A percentile compares a stretch with the other conserved stretches of the same genome.
phyloP scores from a whole-genome alignment of 2,888 invertebrate genomes.

The Andrena minutula region DNA sequence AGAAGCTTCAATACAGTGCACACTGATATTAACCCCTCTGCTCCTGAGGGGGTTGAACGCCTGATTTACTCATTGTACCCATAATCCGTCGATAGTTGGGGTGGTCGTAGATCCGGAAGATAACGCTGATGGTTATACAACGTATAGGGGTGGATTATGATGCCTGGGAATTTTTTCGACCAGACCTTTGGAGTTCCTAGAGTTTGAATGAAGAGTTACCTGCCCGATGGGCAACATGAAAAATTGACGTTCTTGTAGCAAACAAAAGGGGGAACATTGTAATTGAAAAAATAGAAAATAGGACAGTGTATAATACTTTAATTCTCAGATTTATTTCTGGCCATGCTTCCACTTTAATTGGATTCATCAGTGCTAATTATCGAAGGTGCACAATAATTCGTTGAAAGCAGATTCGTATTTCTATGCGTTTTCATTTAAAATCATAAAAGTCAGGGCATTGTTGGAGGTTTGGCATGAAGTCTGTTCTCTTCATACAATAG shows the following conservation, averaged over 20 bases:
- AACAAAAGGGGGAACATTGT: background rate
- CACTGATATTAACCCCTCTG: conserved; percentile 46
- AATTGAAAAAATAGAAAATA: no score
- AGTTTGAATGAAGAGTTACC: background rate
- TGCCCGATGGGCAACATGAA: background rate
- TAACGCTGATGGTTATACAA: conserved; percentile 63
- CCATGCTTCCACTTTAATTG: background rate
- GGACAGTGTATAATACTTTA: no score
- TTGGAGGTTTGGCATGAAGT: background rate
- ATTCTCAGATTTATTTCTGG: no score
- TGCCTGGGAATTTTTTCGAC: conserved; percentile 4
- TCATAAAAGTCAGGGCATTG: background rate
- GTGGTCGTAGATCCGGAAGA: conserved; percentile 69
- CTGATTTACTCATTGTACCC: conserved; percentile 72
- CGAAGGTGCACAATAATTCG: background rate
- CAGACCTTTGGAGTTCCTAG: background rate
- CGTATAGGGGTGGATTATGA: conserved; percentile 53
- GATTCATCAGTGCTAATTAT: background rate
- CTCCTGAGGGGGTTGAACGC: conserved; percentile 54
- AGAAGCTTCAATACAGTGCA: background rate
- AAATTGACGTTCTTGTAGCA: background rate
- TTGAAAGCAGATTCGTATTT: background rate
- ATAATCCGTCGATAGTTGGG: conserved; percentile 63
- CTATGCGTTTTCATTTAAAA: background rate
- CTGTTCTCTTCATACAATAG: conserved; percentile 10